Evolutionary conservation across 2,888 invertebrate genomes (phyloP), one percentile per base, ranked within the genome.

Genomic region (Hirtodrosophila alboralis): DNA sequence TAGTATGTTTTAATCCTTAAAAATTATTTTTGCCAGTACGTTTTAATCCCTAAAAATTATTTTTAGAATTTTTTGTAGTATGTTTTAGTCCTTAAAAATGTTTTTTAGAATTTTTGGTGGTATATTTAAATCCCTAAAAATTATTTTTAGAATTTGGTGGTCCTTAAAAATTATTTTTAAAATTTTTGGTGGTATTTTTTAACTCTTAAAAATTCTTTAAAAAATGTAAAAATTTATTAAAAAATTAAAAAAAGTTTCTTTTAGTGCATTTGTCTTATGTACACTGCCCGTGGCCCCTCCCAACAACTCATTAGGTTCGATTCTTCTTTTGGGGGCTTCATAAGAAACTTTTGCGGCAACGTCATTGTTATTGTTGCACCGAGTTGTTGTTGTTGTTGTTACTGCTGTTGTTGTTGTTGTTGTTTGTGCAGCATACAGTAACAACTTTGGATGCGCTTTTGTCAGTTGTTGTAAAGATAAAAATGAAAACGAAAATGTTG

Each of bases 241-340:
- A 16, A 14, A 33, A 28, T 26, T 33, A 0, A n/a, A 8, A 14
- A n/a, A 2, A 10, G 9, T 58, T 67, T 68, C 56, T 48, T 6
- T 21, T 47, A 57, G 74, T 74, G 70, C 7, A 49, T 26, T 30
- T 10, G 18, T 4, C 43, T 41, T 45, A 38, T 36, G 34, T 73
- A 54, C 51, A 38, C 60, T 68, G 45, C 40, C 41, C 38, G 40
- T 52, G 47, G 52, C 58, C 52, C 66, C 37, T 10, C 34, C 37
- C 57, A 74, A 57, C 80, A 84, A 84, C 87, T 87, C 87, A 87
- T 87, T 87, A 88, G 87, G 81, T 75, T 79, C 85, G 78, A 88
- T 86, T 86, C 86, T 84, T 86, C 74, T 77, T 61, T 58, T 70
- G 73, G 69, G 58, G 62, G 63, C 77, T 86, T 74, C 81, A 61